Base-by-base conservation (phyloP, 2,113 vertebrate genomes). In the Dromas ardeola region DNA sequence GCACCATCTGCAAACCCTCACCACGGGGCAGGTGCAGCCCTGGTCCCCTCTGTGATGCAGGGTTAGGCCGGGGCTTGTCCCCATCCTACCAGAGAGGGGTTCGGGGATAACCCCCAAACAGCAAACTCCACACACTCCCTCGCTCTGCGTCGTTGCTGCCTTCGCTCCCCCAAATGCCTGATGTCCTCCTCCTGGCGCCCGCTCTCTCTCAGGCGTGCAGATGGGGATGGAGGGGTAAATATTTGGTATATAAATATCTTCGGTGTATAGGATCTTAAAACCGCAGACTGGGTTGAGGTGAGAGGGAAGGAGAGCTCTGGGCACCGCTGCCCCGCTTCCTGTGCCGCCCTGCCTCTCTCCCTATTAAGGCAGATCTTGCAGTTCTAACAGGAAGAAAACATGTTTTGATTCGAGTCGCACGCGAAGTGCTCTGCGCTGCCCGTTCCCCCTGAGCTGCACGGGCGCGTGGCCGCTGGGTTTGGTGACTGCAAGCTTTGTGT, bases 141-240 rank as follows among this genome's bases (percentile, higher is more conserved):
- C 7, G 0, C 9, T 26, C 63, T 36, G 43, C 1, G 6, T 5
- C 3, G 0, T 40, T 20, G 23, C 63, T 29, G 29, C 59, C 83
- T 71, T 32, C 52, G 6, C 61, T 74, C 59, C 70, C 34, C 40
- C 67, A n/a, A 22, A 21, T 9, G 50, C 73, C 63, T 15, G 42
- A 19, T 15, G 15, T 26, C 53, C 78, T 49, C 50, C 36, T 69
- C n/a, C 55, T 4, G 2, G 22, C 70, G 2, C 36, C 8, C 0
- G 3, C 40, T 17, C 36, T 9, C 2, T 0, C 70, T 55, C 58
- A 15, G 50, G 55, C 15, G 0, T 2, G 40, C 7, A 5, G 25
- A 2, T 3, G 1, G 15, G 23, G 43, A 11, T 11, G 4, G 10
- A 13, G 29, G 12, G 21, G 15, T 13, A 9, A 23, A 18, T 11